Evolutionary conservation across 2,113 vertebrate species (phyloP).

Genomic region (Apeltes quadracus): DNA sequence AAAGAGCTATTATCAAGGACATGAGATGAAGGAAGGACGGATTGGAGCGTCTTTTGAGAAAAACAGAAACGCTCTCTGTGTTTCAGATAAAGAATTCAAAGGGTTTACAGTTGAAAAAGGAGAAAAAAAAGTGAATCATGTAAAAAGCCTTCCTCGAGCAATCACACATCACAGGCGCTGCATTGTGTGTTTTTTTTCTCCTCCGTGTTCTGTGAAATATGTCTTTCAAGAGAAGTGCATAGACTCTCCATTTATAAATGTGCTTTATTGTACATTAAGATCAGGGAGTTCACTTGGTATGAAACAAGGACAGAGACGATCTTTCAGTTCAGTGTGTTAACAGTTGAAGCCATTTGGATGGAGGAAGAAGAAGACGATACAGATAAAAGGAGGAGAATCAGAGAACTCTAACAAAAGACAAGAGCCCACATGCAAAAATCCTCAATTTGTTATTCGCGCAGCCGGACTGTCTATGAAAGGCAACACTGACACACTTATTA

Average conservation of each 20-base stretch:
- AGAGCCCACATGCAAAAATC: slow-evolving; percentile 14
- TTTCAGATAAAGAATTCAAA: slow-evolving; percentile 69
- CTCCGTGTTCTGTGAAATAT: slow-evolving; percentile 40
- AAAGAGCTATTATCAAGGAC: slow-evolving; percentile 14
- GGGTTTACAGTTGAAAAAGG: slow-evolving; percentile 20
- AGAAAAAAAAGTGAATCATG: slow-evolving; percentile 70
- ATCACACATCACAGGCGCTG: slow-evolving; percentile 52
- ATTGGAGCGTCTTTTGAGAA: slow-evolving; percentile 33
- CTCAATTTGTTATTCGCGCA: slow-evolving; percentile 1
- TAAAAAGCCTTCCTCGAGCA: slow-evolving; percentile 42
- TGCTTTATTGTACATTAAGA: slow-evolving; percentile 20
- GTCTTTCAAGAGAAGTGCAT: slow-evolving; percentile 37
- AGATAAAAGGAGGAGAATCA: slow-evolving; percentile 16
- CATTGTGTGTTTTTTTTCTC: slow-evolving; percentile 65
- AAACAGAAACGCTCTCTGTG: slow-evolving; percentile 47
- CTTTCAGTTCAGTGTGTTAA: not conserved
- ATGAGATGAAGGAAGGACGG: slow-evolving; percentile 11
- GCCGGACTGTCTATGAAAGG: slow-evolving; percentile 19
- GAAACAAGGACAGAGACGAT: slow-evolving; percentile 20
- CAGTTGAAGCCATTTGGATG: slow-evolving; percentile 3
- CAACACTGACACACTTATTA: slow-evolving; percentile 34
- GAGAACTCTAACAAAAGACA: slow-evolving; percentile 20
- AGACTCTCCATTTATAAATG: slow-evolving; percentile 47
- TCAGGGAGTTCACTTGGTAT: slow-evolving; percentile 6
- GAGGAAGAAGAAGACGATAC: not conserved